Conservation (phyloP, 1,140 invertebrate genomes). For the Cryptotermes secundus region DNA sequence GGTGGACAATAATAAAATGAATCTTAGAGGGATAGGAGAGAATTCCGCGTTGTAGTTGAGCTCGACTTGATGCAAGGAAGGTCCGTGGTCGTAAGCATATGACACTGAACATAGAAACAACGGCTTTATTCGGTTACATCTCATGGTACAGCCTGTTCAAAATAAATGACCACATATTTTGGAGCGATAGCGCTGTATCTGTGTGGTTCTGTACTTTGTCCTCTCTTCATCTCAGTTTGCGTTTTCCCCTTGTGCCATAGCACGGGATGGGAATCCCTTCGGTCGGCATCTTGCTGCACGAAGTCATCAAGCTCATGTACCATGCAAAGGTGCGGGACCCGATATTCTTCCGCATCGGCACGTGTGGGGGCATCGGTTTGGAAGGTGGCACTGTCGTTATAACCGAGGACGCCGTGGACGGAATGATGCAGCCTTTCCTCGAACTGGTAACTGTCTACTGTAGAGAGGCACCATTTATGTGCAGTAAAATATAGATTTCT, state of each 20-base stretch:
- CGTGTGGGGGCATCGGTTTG: constrained; percentile 74
- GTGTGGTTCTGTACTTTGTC: too few species aligned
- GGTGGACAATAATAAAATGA: too few species aligned
- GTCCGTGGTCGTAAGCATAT: too few species aligned
- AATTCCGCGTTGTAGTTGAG: not conserved
- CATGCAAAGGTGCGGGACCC: constrained; percentile 72
- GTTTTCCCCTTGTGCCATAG: constrained; percentile 47
- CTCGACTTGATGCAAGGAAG: too few species aligned
- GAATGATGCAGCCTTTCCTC: constrained; percentile 61
- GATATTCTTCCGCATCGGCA: constrained; percentile 77
- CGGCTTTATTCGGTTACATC: too few species aligned
- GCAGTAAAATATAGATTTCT: not conserved
- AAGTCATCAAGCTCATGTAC: constrained; percentile 77
- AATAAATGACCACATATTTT: too few species aligned
- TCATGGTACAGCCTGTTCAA: too few species aligned
- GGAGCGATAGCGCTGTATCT: too few species aligned
- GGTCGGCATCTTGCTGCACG: constrained; percentile 75
- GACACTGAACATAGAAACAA: too few species aligned
- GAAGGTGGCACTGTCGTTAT: constrained; percentile 74
- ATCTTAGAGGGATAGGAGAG: too few species aligned
- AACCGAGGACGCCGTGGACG: constrained; percentile 67
- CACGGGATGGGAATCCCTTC: constrained; percentile 85
- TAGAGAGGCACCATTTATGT: too few species aligned
- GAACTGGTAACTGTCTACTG: constrained; percentile 63
- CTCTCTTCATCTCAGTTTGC: too few species aligned